A percentile compares a stretch with the other conserved stretches of the same genome.
Evolutionary conservation across 2,113 vertebrate genomes (phyloP).

Genomic region (Lipotes vexillifer): DNA sequence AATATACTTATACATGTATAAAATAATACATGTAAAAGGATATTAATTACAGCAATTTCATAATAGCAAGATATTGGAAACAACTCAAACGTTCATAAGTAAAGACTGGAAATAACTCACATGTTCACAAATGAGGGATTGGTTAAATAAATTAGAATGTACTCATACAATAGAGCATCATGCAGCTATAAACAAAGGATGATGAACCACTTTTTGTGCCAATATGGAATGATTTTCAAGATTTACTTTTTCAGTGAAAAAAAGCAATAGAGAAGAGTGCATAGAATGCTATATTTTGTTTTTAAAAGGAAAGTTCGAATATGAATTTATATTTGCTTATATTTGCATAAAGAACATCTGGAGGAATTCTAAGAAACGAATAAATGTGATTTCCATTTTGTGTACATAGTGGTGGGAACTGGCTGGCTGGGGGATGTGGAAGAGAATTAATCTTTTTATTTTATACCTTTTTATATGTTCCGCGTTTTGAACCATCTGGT

Average conservation of each 20-base stretch:
- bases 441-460: neutral
- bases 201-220: neutral
- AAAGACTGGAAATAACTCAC: neutral
- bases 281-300: neutral
- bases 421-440: neutral
- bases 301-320: neutral
- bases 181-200: neutral
- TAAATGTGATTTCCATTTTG: neutral
- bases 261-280: neutral
- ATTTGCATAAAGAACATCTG: slow-evolving; percentile 60
- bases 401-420: neutral
- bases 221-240: neutral
- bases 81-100: neutral
- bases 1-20: neutral
- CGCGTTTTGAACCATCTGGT: neutral
- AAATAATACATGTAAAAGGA: neutral
- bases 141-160: neutral
- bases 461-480: neutral
- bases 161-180: neutral
- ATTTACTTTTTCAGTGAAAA: slow-evolving; percentile 1
- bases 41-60: neutral
- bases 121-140: neutral
- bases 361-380: slow-evolving; percentile 6
- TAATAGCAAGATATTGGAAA: neutral
- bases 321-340: slow-evolving; percentile 17